These are phyloP conservation scores for Origma solitaria DNA, from an alignment of 2,113 vertebrate genomes.

Conservation along the genomic window DNA sequence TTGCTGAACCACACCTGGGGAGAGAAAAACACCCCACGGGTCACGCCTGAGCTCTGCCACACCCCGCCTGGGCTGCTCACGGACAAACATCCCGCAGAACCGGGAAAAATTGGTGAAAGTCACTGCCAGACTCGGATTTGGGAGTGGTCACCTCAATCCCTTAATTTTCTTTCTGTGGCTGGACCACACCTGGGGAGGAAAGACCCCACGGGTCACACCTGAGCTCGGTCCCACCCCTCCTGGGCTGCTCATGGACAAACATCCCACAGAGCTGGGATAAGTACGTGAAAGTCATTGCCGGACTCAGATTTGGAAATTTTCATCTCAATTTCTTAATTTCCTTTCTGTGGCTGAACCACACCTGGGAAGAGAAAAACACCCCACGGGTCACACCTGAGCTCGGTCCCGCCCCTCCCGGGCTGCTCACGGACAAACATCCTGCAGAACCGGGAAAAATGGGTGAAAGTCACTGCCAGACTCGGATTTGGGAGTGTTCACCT, in stretches of 20 bases:
- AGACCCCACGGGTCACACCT: background rate
- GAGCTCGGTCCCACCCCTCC: too few relatives aligned
- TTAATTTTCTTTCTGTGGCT: too few relatives aligned
- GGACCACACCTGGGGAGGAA: too few relatives aligned
- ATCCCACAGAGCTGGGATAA: background rate
- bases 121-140: too few relatives aligned
- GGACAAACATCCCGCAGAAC: too few relatives aligned
- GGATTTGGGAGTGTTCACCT: background rate
- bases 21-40: background rate
- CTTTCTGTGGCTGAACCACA: background rate
- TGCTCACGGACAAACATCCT: background rate
- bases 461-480: background rate
- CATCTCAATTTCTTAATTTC: rapidly evolving
- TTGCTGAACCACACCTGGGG: conserved; percentile 97
- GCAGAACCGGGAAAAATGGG: background rate
- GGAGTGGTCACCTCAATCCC: too few relatives aligned
- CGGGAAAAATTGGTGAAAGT: too few relatives aligned
- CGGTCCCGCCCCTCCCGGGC: background rate
- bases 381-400: too few relatives aligned
- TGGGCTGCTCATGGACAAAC: too few relatives aligned
- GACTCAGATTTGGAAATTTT: background rate
- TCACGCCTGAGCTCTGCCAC: background rate
- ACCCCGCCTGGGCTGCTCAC: background rate
- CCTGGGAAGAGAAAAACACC: background rate
- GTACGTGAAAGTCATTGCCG: too few relatives aligned